Conservation (phyloP, 2,888 invertebrate genomes). For the Volucella inanis region DNA sequence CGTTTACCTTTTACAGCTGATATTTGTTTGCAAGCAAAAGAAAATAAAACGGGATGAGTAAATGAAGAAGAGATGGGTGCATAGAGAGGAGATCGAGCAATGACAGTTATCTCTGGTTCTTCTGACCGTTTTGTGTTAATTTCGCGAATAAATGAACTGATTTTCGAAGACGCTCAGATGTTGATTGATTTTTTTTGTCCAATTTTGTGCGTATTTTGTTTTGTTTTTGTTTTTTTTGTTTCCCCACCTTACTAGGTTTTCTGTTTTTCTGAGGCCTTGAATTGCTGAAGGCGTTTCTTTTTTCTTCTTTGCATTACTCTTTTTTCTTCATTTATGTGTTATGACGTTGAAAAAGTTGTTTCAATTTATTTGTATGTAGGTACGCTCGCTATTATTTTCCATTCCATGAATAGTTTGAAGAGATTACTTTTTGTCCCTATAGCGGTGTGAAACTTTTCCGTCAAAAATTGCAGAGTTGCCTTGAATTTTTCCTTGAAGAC, state of each 20-base stretch:
- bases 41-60: conserved; percentile 10
- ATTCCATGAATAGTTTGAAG: too few species aligned
- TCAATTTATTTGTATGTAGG: too few species aligned
- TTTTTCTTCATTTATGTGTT: too few species aligned
- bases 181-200: conserved; percentile 16
- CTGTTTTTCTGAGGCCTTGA: too few species aligned
- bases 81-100: conserved; percentile 20
- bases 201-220: background rate
- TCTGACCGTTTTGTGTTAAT: background rate
- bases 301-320: background rate
- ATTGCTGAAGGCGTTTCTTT: background rate
- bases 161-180: conserved; percentile 1
- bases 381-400: too few species aligned
- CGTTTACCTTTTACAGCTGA: conserved; percentile 71
- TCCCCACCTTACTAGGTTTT: too few species aligned
- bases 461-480: too few species aligned
- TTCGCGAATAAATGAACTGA: background rate
- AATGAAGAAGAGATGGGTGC: background rate
- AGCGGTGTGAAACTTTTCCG: too few species aligned
- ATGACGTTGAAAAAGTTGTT: too few species aligned
- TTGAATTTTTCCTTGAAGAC: too few species aligned
- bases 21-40: conserved; percentile 69
- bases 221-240: background rate
- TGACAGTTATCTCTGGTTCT: conserved; percentile 33
- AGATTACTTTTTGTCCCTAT: too few species aligned